phyloP scores from a whole-genome alignment of 64 coral and sea anemone genomes.

The Dendrophyllia cribrosa region DNA sequence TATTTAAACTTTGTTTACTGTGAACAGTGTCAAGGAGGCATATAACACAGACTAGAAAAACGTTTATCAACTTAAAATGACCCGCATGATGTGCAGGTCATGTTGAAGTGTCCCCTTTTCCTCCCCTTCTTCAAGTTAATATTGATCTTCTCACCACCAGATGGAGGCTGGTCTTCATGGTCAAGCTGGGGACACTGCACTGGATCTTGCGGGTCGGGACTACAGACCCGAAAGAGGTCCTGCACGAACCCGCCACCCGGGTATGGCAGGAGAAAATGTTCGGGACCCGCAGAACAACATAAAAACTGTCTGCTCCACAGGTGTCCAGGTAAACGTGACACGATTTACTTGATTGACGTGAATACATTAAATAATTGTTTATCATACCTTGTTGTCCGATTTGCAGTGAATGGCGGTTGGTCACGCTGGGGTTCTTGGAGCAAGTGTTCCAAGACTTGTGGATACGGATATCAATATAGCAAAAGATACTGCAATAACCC shows the following conservation, averaged over 20 bases:
- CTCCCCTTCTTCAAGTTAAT: too few relatives aligned
- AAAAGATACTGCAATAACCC: conserved; percentile 31
- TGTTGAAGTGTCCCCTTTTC: too few relatives aligned
- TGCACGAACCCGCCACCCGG: conserved; percentile 61
- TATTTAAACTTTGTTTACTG: too few relatives aligned
- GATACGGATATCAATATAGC: conserved; percentile 21
- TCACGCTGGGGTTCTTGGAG: conserved; percentile 2
- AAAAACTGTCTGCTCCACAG: conserved; percentile 47
- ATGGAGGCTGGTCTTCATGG: conserved; percentile 74
- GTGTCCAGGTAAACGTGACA: conserved; percentile 50
- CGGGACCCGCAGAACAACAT: conserved; percentile 32
- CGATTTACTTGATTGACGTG: too few relatives aligned
- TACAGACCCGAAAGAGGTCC: conserved; percentile 45
- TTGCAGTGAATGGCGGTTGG: conserved; percentile 56
- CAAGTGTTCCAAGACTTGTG: conserved; percentile 14
- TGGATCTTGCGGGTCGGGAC: conserved; percentile 45
- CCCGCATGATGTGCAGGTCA: too few relatives aligned
- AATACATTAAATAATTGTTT: too few relatives aligned
- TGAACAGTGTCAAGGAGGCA: too few relatives aligned
- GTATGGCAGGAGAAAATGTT: conserved; percentile 48
- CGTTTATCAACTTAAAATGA: not conserved
- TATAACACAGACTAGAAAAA: too few relatives aligned
- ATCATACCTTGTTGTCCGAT: not conserved
- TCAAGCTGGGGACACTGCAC: conserved; percentile 65
- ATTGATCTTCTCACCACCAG: not conserved